These are phyloP conservation scores for Meda fulgida DNA, from an alignment of 2,797 vertebrate species.

Conservation along the genomic window DNA sequence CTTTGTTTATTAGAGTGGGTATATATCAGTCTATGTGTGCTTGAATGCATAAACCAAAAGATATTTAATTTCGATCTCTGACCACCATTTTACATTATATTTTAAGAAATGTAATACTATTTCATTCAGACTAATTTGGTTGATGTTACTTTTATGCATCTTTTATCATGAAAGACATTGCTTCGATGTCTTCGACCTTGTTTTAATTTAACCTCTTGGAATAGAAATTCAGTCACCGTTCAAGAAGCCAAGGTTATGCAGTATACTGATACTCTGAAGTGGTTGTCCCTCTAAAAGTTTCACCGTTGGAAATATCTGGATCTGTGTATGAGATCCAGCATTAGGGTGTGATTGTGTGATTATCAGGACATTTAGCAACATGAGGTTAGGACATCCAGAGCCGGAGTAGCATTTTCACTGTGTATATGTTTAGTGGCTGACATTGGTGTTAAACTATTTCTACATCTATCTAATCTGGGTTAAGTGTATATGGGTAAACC, in stretches of 20 bases:
- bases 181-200: slow-evolving; percentile 13
- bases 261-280: slow-evolving; percentile 32
- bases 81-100: background rate
- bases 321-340: slow-evolving; percentile 22
- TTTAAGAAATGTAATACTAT: slow-evolving; percentile 7
- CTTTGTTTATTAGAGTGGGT: slow-evolving; percentile 46
- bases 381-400: background rate
- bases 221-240: background rate
- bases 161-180: background rate
- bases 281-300: slow-evolving; percentile 41
- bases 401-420: slow-evolving; percentile 22
- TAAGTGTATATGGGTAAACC: slow-evolving; percentile 19
- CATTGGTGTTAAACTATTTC: slow-evolving; percentile 3
- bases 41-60: slow-evolving; percentile 37
- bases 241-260: background rate
- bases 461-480: slow-evolving; percentile 9
- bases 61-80: background rate
- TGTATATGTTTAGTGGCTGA: slow-evolving; percentile 28
- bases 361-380: slow-evolving; percentile 51
- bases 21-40: slow-evolving; percentile 61
- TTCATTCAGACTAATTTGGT: background rate
- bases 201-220: slow-evolving; percentile 15
- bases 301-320: slow-evolving; percentile 43
- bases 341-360: slow-evolving; percentile 58
- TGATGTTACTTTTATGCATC: background rate